phyloP scores from a whole-genome alignment of 2,888 invertebrate genomes.

The Diarsia brunnea region DNA sequence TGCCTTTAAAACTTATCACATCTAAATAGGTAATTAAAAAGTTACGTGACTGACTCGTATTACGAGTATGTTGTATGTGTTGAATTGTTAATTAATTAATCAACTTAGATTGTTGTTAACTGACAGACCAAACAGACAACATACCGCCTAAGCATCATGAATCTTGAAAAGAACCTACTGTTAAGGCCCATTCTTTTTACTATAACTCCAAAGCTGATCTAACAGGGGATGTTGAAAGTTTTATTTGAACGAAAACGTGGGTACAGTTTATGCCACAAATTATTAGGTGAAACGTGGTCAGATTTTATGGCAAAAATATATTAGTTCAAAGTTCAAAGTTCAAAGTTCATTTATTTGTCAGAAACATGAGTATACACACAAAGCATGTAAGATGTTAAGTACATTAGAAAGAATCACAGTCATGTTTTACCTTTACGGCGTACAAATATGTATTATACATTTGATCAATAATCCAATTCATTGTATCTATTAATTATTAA shows the following conservation, averaged over 20 bases:
- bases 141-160: background rate
- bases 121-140: background rate
- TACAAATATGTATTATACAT: no score
- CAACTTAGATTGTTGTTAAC: no score
- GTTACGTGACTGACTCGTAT: background rate
- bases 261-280: background rate
- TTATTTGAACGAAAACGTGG: background rate
- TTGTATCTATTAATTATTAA: no score
- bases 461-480: no score
- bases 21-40: background rate
- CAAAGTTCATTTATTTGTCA: no score
- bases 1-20: background rate
- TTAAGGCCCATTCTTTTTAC: background rate
- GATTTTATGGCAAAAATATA: constrained; percentile 28
- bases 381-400: no score
- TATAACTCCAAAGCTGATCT: background rate
- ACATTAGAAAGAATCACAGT: no score
- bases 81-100: background rate
- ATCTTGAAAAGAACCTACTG: background rate
- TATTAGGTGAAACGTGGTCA: constrained; percentile 17
- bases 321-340: no score
- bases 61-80: background rate
- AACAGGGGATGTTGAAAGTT: background rate
- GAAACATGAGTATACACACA: no score
- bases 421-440: no score